These are phyloP conservation scores for Laupala kohalensis DNA, from an alignment of 1,140 invertebrate species.

Conservation along the genomic window DNA sequence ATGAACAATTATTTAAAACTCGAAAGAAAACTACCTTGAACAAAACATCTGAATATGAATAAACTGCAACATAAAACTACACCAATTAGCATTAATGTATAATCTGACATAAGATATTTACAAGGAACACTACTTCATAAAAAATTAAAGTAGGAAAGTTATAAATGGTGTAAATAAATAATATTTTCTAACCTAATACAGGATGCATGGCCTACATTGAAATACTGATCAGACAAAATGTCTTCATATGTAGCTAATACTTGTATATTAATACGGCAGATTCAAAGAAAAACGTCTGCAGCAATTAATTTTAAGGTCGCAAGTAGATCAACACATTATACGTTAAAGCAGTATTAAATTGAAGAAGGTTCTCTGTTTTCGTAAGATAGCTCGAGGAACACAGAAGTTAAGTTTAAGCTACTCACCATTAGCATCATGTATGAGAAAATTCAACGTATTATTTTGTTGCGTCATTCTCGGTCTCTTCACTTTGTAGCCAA, in stretches of 20 bases:
- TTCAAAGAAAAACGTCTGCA: no score
- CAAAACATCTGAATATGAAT: no score
- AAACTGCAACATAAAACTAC: no score
- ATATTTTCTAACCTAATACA: not conserved
- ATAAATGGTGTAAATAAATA: no score
- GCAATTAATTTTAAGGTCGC: no score
- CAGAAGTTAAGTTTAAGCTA: slow-evolving; percentile 16
- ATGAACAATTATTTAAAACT: no score
- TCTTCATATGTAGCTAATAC: no score
- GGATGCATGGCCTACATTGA: not conserved
- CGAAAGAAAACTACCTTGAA: no score
- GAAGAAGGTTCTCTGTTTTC: slow-evolving; percentile 1
- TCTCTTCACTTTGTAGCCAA: not conserved
- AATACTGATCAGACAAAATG: not conserved
- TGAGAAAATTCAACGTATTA: slow-evolving; percentile 47
- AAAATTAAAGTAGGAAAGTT: no score
- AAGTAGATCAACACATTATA: no score
- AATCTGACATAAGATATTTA: not conserved
- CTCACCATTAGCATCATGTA: slow-evolving; percentile 51
- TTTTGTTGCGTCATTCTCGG: slow-evolving; percentile 42
- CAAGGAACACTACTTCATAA: slow-evolving; percentile 1
- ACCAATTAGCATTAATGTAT: not conserved
- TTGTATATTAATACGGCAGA: no score
- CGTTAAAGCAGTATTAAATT: not conserved
- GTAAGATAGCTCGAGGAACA: not conserved